Evolutionary conservation across 2,888 invertebrate species (phyloP), one percentile per base, ranked within the genome.

Genomic region (Phymatocera aterrima): DNA sequence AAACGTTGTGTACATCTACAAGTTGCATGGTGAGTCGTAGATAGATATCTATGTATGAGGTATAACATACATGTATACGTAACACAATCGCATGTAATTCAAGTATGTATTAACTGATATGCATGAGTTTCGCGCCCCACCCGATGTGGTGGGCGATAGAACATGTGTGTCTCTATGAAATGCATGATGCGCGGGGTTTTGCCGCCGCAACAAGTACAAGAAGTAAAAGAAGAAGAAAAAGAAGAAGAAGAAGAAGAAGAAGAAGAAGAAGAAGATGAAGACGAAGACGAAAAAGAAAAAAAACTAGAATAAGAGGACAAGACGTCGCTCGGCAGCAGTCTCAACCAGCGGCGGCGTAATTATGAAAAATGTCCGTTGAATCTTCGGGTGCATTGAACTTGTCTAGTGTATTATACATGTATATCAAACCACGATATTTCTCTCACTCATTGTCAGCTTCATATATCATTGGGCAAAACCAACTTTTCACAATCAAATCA

Each of bases 351-450:
- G n/a, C 37, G 40, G 21, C 51, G 18, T 12, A 72, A 72, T 72
- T 72, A 72, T 51, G 72, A 72, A 72, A 72, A 72, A 72, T 72
- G 72, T 72, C 51, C 12, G 48, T 48, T 72, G 72, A 72, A 72
- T 51, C 51, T 48, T 21, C n/a, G 48, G 43, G 72, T 48, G 72
- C 72, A 48, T 72, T 51, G 72, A 72, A 72, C 72, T 72, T 72
- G 51, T 34, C 72, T 72, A 34, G 31, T 48, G 72, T 34, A 34
- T 18, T 72, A 48, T n/a, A n/a, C n/a, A n/a, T n/a, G n/a, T n/a
- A n/a, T n/a, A n/a, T n/a, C n/a, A 72, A 18, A 51, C 28, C n/a
- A 18, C 51, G 31, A 51, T 34, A 31, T 12, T 57, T 21, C 24
- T 57, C n/a, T n/a, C n/a, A n/a, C n/a, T n/a, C n/a, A n/a, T 57